phyloP scores from a whole-genome alignment of 2,797 vertebrate species.

The Neoniphon sammara region DNA sequence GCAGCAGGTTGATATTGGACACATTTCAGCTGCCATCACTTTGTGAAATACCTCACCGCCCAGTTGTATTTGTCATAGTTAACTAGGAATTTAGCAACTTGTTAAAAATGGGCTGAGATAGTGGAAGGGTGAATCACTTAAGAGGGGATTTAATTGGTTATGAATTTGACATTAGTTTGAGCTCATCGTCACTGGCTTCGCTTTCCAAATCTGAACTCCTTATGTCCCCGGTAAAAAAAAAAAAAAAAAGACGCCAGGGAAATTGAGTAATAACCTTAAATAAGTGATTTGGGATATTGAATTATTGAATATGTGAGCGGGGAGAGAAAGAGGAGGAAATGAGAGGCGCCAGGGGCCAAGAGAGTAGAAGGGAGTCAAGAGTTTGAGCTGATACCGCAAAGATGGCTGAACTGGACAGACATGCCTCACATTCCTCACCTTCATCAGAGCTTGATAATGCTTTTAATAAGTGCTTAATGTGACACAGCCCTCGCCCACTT shows the following conservation, averaged over 20 bases:
- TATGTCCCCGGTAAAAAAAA: not conserved
- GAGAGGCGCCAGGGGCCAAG: slow-evolving; percentile 11
- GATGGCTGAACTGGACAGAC: slow-evolving; percentile 77
- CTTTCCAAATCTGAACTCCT: not conserved
- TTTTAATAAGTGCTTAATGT: slow-evolving; percentile 79
- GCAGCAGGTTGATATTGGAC: slow-evolving; percentile 1
- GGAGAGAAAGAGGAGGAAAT: slow-evolving; percentile 19
- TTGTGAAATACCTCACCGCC: slow-evolving; percentile 72
- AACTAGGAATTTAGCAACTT: slow-evolving; percentile 50
- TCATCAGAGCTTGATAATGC: slow-evolving; percentile 87
- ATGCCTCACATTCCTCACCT: slow-evolving; percentile 90
- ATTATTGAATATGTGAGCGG: slow-evolving; percentile 8
- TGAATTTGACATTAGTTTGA: not conserved
- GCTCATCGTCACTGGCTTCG: not conserved
- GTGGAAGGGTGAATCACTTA: not conserved
- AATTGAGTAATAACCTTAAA: not conserved
- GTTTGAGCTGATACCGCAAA: slow-evolving; percentile 71
- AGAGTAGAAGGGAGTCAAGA: slow-evolving; percentile 47
- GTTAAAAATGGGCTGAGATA: slow-evolving; percentile 53
- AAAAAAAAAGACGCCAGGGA: not conserved
- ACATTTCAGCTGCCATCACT: slow-evolving; percentile 44
- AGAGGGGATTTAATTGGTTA: not conserved
- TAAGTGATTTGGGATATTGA: not conserved
- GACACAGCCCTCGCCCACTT: slow-evolving; percentile 38
- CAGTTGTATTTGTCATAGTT: slow-evolving; percentile 58